Evolutionary conservation across 2,113 vertebrate genomes (phyloP), one percentile per base, ranked within the genome.

Genomic region (Platichthys stellatus): DNA sequence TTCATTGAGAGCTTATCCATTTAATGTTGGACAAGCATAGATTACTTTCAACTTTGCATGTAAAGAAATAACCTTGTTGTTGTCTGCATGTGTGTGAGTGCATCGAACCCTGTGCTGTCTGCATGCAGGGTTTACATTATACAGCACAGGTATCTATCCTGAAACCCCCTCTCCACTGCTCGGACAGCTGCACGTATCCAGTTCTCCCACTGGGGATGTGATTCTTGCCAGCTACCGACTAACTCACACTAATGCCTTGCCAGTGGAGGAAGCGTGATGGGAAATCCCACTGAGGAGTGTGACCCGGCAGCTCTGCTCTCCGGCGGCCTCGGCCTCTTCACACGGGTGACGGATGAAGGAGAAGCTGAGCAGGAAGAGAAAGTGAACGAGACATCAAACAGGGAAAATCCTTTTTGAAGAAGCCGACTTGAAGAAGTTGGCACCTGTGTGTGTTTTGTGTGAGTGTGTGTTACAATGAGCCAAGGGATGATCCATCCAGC

Each of bases 401-500:
- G 10, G 28, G 5, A 68, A 58, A 28, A 21, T 12, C 5, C 3
- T 21, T 17, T 11, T 23, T 7, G 38, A 54, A 23, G 23, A 51
- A 17, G 23, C 35, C 45, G 23, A 40, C 58, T 28, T 40, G n/a
- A 66, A 49, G n/a, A 66, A 49, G 15, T 68, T 17, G 20, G 12
- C n/a, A 10, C 12, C 15, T 72, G 59, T 76, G 43, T 76, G 11
- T 43, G 13, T 45, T 43, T 47, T 65, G 35, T 49, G 54, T 57
- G 60, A 20, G 31, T 31, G 54, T 57, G 40, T 66, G 35, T 60
- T 45, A 81, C 72, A 75, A 74, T 13, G 69, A 83, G 78, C 81
- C 62, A 66, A 11, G 51, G 78, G 74, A 82, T 77, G 88, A 91
- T 85, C 85, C 80, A 82, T 80, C 49, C 69, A 63, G 71, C 5